A percentile compares a stretch with the other conserved stretches of the same genome.
Evolutionary conservation across 2,797 vertebrate genomes (phyloP).

Genomic region (Zalophus californianus): DNA sequence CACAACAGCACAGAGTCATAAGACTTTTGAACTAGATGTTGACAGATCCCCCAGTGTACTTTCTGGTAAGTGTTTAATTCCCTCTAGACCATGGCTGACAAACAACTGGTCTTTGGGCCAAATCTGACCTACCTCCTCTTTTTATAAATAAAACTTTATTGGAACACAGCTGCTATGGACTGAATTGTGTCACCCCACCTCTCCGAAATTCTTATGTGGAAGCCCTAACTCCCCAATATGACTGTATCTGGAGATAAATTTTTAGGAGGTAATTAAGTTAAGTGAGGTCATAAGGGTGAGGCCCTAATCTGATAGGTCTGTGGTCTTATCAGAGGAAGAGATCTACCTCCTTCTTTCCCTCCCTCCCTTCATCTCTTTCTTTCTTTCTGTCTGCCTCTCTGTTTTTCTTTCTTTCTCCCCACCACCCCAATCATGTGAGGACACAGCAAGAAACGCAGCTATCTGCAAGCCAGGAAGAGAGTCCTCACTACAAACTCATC

Average conservation of each 20-base stretch:
- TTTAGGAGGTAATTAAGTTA: not conserved
- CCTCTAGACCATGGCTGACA: not conserved
- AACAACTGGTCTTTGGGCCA: not conserved
- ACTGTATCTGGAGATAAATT: not conserved
- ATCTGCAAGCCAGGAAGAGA: not conserved
- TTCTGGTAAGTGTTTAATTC: not conserved
- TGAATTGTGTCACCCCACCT: not conserved
- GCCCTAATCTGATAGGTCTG: not conserved
- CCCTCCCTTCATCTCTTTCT: not conserved
- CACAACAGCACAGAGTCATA: not conserved
- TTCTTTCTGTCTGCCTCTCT: not conserved
- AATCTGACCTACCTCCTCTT: not conserved
- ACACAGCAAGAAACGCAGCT: not conserved
- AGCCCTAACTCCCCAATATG: not conserved
- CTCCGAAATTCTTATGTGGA: not conserved
- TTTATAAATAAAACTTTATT: conserved; percentile 31
- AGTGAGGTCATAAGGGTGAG: not conserved
- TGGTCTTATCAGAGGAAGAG: not conserved
- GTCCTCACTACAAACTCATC: not conserved
- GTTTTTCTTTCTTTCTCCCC: not conserved
- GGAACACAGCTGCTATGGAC: not conserved
- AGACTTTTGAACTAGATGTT: not conserved
- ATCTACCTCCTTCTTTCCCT: not conserved
- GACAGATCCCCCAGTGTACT: not conserved
- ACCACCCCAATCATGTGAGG: not conserved